These are phyloP conservation scores for Elanus axillaris DNA, from an alignment of 2,113 vertebrate species.

Conservation along the genomic window DNA sequence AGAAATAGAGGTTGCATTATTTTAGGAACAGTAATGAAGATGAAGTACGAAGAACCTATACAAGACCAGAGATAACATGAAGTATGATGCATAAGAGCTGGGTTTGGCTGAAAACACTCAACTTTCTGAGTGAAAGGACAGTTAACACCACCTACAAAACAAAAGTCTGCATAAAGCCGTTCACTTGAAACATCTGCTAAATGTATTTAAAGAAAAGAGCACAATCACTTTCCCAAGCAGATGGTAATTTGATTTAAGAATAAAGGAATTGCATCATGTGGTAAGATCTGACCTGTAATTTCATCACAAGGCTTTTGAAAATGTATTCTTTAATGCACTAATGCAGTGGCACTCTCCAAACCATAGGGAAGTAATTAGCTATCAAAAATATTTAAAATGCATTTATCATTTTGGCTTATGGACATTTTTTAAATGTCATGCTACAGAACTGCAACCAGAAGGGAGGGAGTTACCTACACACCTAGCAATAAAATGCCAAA, in stretches of 20 bases:
- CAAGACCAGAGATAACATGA: background rate
- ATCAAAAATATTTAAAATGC: background rate
- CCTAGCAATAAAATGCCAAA: background rate
- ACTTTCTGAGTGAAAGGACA: background rate
- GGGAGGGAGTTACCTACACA: background rate
- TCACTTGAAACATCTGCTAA: slow-evolving; percentile 23
- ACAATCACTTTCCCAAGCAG: slow-evolving; percentile 14
- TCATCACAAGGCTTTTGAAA: slow-evolving; percentile 19
- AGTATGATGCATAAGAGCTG: background rate
- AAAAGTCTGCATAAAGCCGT: background rate
- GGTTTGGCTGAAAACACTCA: background rate
- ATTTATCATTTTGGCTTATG: background rate
- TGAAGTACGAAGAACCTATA: background rate
- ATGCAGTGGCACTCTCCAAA: background rate
- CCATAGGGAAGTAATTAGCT: background rate
- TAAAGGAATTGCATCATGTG: slow-evolving; percentile 1
- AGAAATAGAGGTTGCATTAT: background rate
- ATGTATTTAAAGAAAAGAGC: background rate
- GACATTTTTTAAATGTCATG: background rate
- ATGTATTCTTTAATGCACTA: background rate
- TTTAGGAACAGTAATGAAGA: background rate
- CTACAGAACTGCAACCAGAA: background rate
- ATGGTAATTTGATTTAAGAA: slow-evolving; percentile 44
- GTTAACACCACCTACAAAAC: background rate
- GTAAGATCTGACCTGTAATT: slow-evolving; percentile 15